A percentile compares a stretch with the other conserved stretches of the same genome.
Evolutionary conservation across 2,113 vertebrate species (phyloP).

Genomic region (Pitta sordida): DNA sequence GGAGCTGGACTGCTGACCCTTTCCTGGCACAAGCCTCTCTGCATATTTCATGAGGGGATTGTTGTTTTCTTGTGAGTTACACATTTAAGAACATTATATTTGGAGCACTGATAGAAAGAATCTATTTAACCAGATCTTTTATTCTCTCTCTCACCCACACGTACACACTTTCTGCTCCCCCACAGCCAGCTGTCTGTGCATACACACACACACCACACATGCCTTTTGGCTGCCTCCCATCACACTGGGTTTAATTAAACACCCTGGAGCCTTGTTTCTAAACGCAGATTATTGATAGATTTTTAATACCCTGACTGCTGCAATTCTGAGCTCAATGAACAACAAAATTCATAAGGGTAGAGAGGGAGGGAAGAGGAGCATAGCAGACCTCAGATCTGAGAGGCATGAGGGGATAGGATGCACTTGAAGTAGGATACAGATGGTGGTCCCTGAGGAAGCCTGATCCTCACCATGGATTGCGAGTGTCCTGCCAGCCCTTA

Average conservation of each 20-base stretch:
- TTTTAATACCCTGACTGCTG: not conserved
- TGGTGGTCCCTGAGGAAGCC: fast-evolving
- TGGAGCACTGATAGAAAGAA: not conserved
- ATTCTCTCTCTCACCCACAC: not conserved
- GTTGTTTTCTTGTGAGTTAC: not conserved
- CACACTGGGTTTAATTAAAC: conserved; percentile 1
- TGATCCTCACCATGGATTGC: fast-evolving
- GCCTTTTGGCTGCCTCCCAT: conserved; percentile 1
- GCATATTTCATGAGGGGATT: not conserved
- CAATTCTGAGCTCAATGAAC: not conserved
- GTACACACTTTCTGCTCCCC: not conserved
- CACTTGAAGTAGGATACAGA: not conserved
- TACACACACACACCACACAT: not conserved
- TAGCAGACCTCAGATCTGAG: not conserved
- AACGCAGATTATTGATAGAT: not conserved
- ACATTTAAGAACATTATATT: conserved; percentile 1
- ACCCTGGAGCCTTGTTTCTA: not conserved
- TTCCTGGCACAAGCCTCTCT: not conserved
- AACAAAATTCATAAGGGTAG: not conserved
- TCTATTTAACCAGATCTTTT: conserved; percentile 39
- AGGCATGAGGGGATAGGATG: not conserved
- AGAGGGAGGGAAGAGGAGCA: not conserved
- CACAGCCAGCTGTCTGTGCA: not conserved
- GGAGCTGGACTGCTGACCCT: not conserved
- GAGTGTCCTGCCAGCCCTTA: fast-evolving